A percentile compares a stretch with the other conserved stretches of the same genome.
These are phyloP conservation scores for Campylorhamphus procurvoides DNA, from an alignment of 2,113 vertebrate species.

Conservation along the genomic window DNA sequence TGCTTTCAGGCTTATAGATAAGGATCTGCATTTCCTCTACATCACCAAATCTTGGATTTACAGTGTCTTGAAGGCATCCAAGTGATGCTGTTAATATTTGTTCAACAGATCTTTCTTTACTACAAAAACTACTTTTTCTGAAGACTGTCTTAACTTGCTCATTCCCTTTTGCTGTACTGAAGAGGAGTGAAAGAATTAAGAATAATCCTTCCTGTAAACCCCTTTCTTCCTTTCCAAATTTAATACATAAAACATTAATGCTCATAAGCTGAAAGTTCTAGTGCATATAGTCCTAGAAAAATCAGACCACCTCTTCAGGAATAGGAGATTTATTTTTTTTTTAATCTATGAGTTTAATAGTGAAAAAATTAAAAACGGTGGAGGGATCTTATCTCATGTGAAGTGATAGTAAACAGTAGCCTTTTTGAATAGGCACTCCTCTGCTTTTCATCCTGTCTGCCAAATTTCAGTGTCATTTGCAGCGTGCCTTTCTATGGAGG, in stretches of 20 bases:
- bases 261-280: not conserved
- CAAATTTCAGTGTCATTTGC: accelerated
- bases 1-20: constrained; percentile 27
- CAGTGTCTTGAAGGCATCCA: constrained; percentile 3
- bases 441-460: not conserved
- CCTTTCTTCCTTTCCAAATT: not conserved
- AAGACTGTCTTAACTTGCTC: not conserved
- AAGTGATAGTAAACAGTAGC: not conserved
- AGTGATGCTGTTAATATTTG: constrained; percentile 26
- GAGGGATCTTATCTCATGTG: not conserved
- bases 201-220: not conserved
- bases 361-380: not conserved
- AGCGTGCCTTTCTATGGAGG: not conserved
- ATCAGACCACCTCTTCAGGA: not conserved
- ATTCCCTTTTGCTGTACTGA: not conserved
- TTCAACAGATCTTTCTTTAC: constrained; percentile 2
- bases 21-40: not conserved
- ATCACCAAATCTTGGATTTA: constrained; percentile 15
- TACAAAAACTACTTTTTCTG: not conserved
- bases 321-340: not conserved
- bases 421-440: not conserved
- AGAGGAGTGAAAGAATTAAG: not conserved
- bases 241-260: not conserved
- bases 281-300: not conserved
- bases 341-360: not conserved